Conservation (phyloP, 2,113 vertebrate species). For the Falco punctatus region DNA sequence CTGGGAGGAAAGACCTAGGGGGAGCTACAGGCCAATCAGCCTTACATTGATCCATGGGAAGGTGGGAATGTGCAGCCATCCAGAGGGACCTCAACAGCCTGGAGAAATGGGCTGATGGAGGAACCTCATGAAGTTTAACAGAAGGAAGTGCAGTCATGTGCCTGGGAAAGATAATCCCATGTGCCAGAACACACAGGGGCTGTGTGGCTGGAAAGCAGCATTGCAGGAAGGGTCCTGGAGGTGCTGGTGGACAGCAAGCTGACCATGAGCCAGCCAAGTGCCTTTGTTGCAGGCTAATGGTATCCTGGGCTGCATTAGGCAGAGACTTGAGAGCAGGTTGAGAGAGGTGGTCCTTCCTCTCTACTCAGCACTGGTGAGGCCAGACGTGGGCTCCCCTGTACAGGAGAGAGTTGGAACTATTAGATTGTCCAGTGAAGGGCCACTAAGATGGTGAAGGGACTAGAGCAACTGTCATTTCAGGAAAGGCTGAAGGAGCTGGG, state of each 20-base stretch:
- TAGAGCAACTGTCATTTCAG: background rate
- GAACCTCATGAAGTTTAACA: background rate
- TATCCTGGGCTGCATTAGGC: background rate
- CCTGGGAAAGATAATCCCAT: background rate
- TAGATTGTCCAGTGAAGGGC: background rate
- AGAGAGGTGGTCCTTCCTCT: background rate
- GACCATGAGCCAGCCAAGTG: background rate
- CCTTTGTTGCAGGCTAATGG: background rate
- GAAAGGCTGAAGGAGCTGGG: background rate
- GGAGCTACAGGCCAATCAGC: background rate
- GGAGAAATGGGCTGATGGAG: background rate
- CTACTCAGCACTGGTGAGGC: background rate
- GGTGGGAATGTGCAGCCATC: background rate
- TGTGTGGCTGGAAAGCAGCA: background rate
- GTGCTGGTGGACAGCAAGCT: background rate
- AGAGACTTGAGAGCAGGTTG: background rate
- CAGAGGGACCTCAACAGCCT: background rate
- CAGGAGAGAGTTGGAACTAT: background rate
- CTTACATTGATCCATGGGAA: background rate
- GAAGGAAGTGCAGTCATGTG: background rate
- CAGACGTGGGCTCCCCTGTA: background rate
- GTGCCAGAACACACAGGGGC: background rate
- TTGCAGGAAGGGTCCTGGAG: background rate
- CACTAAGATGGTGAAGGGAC: background rate
- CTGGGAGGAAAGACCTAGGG: background rate